phyloP scores from a whole-genome alignment of 2,888 invertebrate genomes.

The Balanococcus diminutus region DNA sequence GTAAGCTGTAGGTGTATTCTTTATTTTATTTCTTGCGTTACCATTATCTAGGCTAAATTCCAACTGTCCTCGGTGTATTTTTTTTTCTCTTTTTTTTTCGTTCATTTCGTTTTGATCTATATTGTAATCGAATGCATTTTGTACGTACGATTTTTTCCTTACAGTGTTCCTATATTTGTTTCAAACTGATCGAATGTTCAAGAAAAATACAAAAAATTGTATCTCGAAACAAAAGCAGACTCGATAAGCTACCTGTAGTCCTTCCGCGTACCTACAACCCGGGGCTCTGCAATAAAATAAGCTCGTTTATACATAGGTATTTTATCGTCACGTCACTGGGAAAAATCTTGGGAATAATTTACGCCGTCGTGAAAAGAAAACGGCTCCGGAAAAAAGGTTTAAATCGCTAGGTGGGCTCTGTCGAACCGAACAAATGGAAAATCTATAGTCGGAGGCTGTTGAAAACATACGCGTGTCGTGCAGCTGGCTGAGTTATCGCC shows the following conservation, averaged over 20 bases:
- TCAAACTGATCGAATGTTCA: too few relatives aligned
- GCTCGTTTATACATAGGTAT: too few relatives aligned
- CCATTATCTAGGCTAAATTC: neutral
- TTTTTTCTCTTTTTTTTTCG: neutral
- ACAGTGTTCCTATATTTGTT: neutral
- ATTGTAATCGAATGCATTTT: neutral
- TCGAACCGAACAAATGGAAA: neutral
- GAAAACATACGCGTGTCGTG: neutral
- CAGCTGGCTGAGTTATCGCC: neutral
- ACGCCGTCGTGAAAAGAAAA: neutral
- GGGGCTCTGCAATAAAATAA: too few relatives aligned
- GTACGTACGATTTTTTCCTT: neutral
- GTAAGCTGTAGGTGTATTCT: neutral
- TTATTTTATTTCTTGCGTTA: neutral
- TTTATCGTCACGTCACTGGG: too few relatives aligned
- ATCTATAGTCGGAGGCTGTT: neutral
- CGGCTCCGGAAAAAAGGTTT: too few relatives aligned
- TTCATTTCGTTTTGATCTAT: neutral
- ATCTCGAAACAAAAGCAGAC: neutral
- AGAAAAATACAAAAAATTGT: neutral
- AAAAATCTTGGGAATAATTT: neutral
- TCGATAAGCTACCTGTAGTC: too few relatives aligned
- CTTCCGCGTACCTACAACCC: too few relatives aligned
- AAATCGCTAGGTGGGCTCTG: neutral
- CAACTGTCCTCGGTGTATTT: neutral